These are phyloP conservation scores for Pantherophis guttatus DNA, from an alignment of 2,113 vertebrate genomes.

Conservation along the genomic window DNA sequence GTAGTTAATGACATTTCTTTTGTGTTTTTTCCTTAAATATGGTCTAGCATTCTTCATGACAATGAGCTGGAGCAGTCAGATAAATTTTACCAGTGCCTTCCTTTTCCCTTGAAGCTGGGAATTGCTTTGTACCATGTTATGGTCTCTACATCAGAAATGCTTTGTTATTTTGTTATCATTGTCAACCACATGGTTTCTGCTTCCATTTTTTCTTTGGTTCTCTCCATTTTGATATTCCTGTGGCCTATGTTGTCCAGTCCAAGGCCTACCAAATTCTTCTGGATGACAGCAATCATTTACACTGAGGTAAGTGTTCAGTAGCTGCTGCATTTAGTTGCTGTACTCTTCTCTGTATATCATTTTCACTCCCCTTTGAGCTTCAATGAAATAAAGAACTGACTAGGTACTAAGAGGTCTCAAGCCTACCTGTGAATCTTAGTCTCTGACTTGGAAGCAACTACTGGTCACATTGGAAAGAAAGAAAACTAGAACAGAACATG, in stretches of 20 bases:
- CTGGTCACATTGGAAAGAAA: background rate
- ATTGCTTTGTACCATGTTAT: slow-evolving; percentile 67
- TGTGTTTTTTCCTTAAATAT: background rate
- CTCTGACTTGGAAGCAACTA: background rate
- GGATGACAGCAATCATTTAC: slow-evolving; percentile 77
- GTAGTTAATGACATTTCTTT: background rate
- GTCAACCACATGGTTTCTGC: slow-evolving; percentile 74
- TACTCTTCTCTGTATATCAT: background rate
- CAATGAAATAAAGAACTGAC: background rate
- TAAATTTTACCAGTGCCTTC: slow-evolving; percentile 61
- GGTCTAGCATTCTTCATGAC: slow-evolving; percentile 63
- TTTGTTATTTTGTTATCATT: slow-evolving; percentile 72
- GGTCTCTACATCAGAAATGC: slow-evolving; percentile 71
- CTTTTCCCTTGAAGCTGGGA: slow-evolving; percentile 59
- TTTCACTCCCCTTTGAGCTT: background rate
- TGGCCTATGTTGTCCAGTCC: slow-evolving; percentile 76
- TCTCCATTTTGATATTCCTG: slow-evolving; percentile 73
- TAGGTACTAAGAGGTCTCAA: background rate
- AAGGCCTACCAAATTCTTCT: slow-evolving; percentile 73
- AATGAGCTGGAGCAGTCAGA: slow-evolving; percentile 67
- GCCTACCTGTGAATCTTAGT: background rate
- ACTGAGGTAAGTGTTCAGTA: slow-evolving; percentile 66
- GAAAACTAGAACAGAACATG: background rate
- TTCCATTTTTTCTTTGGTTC: slow-evolving; percentile 64
- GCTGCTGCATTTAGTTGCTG: background rate